phyloP scores from a whole-genome alignment of 2,888 invertebrate species.

The Anodontia alba region DNA sequence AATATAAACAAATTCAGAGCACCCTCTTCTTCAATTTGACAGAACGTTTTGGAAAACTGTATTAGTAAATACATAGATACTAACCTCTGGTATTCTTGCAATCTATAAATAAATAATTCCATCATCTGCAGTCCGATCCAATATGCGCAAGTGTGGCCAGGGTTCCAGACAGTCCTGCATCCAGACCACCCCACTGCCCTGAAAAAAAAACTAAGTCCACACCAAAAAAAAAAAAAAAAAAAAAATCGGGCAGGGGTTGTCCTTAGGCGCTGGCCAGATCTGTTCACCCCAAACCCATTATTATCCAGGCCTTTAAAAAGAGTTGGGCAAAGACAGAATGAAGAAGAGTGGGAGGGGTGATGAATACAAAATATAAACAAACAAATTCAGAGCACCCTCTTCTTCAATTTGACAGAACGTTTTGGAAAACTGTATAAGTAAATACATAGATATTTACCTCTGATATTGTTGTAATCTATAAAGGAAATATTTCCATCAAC shows the following conservation, averaged over 20 bases:
- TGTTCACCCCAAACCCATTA: not conserved
- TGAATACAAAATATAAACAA: not conserved
- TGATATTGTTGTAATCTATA: not conserved
- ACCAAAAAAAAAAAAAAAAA: not conserved
- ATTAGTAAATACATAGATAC: too few species aligned
- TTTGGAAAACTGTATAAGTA: not conserved
- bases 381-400: not conserved
- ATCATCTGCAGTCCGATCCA: too few species aligned
- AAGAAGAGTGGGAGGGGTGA: constrained; percentile 9
- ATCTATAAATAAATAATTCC: too few species aligned
- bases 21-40: too few species aligned
- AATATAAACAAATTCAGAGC: too few species aligned
- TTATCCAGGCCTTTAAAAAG: not conserved
- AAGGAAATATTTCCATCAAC: not conserved
- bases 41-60: too few species aligned
- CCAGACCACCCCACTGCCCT: not conserved
- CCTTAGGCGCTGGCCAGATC: constrained; percentile 1
- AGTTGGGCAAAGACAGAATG: constrained; percentile 10
- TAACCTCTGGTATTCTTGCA: too few species aligned
- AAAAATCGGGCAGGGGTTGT: not conserved
- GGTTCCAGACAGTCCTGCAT: too few species aligned
- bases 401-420: too few species aligned
- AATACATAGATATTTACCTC: not conserved
- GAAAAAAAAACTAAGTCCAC: not conserved
- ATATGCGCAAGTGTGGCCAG: too few species aligned